These are phyloP conservation scores for Arenaria interpres DNA, from an alignment of 2,113 vertebrate species.

Conservation along the genomic window DNA sequence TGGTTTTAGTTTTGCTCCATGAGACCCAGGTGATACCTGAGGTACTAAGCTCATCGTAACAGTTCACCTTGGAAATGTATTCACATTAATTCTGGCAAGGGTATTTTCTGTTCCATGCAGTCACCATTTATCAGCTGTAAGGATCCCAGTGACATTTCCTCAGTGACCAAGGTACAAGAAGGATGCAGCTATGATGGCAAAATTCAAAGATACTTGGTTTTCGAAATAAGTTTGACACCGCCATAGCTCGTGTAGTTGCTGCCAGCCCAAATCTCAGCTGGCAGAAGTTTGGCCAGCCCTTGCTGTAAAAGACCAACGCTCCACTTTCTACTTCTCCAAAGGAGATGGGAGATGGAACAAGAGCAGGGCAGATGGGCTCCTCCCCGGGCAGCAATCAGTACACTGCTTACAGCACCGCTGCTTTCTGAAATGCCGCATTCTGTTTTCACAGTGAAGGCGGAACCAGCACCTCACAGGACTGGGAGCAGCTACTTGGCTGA, in stretches of 20 bases:
- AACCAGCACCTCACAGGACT: background rate
- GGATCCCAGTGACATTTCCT: background rate
- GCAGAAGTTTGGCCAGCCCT: background rate
- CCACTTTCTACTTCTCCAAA: background rate
- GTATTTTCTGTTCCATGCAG: background rate
- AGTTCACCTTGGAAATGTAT: background rate
- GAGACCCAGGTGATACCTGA: background rate
- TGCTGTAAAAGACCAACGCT: background rate
- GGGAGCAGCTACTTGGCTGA: background rate
- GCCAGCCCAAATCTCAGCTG: background rate
- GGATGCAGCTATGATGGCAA: background rate
- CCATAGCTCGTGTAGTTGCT: fast-evolving
- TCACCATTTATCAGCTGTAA: background rate
- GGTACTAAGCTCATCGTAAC: background rate
- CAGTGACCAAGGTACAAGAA: background rate
- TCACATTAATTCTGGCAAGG: background rate
- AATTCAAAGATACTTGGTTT: background rate
- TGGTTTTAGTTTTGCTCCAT: background rate
- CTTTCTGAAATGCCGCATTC: background rate
- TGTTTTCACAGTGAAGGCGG: background rate
- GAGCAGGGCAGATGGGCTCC: background rate
- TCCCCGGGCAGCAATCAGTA: background rate
- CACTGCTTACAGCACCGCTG: background rate
- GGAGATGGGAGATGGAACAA: background rate
- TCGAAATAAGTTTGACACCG: background rate